Conservation (phyloP, 2,113 vertebrate genomes). For the Petrocephalus microphthalmus region DNA sequence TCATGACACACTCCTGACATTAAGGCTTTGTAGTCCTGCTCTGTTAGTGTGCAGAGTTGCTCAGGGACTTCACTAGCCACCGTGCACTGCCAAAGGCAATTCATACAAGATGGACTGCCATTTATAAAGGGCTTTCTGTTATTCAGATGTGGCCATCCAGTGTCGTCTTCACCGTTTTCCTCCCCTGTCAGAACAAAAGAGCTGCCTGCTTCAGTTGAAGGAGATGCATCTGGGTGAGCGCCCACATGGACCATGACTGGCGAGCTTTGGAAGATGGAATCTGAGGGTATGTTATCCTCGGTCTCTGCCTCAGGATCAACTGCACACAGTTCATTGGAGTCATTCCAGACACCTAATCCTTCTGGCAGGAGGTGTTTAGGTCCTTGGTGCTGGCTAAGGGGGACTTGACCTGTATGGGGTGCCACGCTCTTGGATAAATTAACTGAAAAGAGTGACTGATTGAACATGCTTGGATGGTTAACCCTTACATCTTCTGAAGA, state of each 20-base stretch:
- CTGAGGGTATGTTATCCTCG: not conserved
- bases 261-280: not conserved
- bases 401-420: not conserved
- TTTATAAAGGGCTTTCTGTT: not conserved
- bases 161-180: not conserved
- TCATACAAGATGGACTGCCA: slow-evolving; percentile 40
- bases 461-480: not conserved
- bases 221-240: slow-evolving; percentile 21
- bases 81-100: slow-evolving; percentile 36
- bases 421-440: not conserved
- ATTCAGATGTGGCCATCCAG: not conserved
- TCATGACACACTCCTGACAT: slow-evolving; percentile 72
- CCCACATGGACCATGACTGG: not conserved
- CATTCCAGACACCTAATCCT: not conserved
- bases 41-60: slow-evolving; percentile 54
- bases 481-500: not conserved
- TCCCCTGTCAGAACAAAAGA: slow-evolving; percentile 44
- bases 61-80: slow-evolving; percentile 15
- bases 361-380: not conserved
- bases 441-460: not conserved
- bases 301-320: slow-evolving; percentile 46
- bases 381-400: not conserved
- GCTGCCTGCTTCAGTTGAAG: slow-evolving; percentile 34
- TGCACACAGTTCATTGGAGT: not conserved
- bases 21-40: slow-evolving; percentile 67